A percentile compares a stretch with the other conserved stretches of the same genome.
phyloP scores from a whole-genome alignment of 1,140 invertebrate species.

The Musca domestica region DNA sequence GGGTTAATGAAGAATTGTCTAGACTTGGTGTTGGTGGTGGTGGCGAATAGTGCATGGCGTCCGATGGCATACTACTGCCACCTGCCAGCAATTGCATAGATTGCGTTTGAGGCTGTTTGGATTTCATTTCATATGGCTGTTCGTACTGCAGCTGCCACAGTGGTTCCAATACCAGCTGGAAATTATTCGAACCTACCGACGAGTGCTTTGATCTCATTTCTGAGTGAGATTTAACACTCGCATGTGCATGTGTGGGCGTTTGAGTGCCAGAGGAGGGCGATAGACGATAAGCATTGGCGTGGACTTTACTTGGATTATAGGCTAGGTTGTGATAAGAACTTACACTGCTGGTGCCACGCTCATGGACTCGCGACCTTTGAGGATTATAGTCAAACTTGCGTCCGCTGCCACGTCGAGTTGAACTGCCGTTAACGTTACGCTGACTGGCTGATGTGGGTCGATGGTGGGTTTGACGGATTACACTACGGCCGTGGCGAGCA shows the following conservation, averaged over 20 bases:
- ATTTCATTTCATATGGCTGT: neutral
- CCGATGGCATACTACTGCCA: slow-evolving; percentile 3
- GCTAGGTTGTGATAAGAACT: neutral
- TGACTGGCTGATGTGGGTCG: slow-evolving; percentile 20
- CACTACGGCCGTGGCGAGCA: slow-evolving; percentile 21
- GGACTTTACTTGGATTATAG: neutral
- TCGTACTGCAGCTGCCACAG: neutral
- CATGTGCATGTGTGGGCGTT: slow-evolving; percentile 24
- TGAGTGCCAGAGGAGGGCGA: slow-evolving; percentile 26
- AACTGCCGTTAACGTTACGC: neutral
- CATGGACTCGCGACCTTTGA: slow-evolving; percentile 37
- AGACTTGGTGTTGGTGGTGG: neutral
- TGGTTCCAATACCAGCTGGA: slow-evolving; percentile 26
- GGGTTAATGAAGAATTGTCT: neutral
- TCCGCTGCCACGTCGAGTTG: neutral
- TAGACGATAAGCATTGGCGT: neutral
- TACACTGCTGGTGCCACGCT: slow-evolving; percentile 24
- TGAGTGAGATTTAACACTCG: slow-evolving; percentile 26
- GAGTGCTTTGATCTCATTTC: slow-evolving; percentile 28
- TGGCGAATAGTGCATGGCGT: neutral
- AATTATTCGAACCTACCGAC: slow-evolving; percentile 22
- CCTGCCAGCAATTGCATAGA: neutral
- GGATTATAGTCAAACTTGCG: slow-evolving; percentile 47
- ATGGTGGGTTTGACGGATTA: slow-evolving; percentile 6
- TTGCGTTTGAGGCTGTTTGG: neutral